These are phyloP conservation scores for Conus betulinus DNA, from an alignment of 1,140 invertebrate species.

Conservation along the genomic window DNA sequence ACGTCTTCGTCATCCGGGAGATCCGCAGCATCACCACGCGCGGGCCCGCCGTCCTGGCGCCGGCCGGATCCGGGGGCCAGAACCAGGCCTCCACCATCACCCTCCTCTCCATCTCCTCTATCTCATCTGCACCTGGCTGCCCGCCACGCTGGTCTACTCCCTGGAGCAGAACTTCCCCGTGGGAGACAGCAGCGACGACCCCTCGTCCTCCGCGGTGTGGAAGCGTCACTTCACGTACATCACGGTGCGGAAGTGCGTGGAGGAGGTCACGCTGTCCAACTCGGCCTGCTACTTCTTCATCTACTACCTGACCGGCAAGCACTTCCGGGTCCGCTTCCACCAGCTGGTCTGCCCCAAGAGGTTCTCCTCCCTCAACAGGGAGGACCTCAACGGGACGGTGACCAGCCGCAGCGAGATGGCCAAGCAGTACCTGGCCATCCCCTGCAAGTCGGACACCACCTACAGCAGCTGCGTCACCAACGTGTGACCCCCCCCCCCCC, in stretches of 20 bases:
- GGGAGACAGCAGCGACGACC: constrained; percentile 55
- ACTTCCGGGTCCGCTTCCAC: constrained; percentile 65
- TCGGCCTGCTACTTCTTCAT: constrained; percentile 74
- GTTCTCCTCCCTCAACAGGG: neutral
- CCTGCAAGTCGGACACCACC: constrained; percentile 2
- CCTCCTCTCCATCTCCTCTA: constrained; percentile 73
- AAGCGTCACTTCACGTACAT: constrained; percentile 64
- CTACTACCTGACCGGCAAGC: constrained; percentile 70
- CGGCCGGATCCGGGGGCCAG: constrained; percentile 28
- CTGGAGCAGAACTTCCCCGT: constrained; percentile 55
- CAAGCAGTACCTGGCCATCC: constrained; percentile 43
- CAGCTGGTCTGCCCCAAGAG: constrained; percentile 50
- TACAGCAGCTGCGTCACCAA: constrained; percentile 22
- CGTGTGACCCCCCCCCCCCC: neutral
- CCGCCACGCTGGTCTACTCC: constrained; percentile 69
- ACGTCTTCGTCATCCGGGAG: constrained; percentile 71
- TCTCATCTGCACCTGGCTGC: constrained; percentile 71
- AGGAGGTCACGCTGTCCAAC: constrained; percentile 72
- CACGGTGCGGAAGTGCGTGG: constrained; percentile 62
- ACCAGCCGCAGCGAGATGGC: constrained; percentile 11
- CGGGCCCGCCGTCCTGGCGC: constrained; percentile 50
- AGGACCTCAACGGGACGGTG: neutral
- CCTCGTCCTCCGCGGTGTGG: constrained; percentile 59
- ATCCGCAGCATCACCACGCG: constrained; percentile 59
- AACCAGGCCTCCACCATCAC: constrained; percentile 69